Base-by-base conservation (phyloP, 2,113 vertebrate species). In the Terrapene triunguis region DNA sequence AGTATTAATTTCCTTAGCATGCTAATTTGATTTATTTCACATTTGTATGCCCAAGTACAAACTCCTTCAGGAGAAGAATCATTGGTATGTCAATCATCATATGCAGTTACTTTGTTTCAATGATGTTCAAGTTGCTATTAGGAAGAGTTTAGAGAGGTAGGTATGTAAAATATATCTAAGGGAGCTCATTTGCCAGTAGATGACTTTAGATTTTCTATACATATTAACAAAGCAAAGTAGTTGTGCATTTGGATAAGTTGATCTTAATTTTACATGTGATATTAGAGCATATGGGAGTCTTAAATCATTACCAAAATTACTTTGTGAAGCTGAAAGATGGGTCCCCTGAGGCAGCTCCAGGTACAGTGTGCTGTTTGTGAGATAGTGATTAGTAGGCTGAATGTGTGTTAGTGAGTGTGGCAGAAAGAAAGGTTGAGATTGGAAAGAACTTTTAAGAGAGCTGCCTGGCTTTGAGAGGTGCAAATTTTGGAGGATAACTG, bases 1-100 rank as follows among this genome's bases (percentile, higher is more conserved):
- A 82, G 59, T 90, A 48, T 82, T 95, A 94, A 95, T 97, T 96
- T 96, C 57, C 51, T 96, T 87, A 91, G 85, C 65, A 88, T 95
- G 83, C 88, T 95, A 95, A 97, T 95, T 97, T 95, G 59, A 93
- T 93, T 95, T 93, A 97, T 93, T 96, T 96, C 86, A 65, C 92
- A 89, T 97, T 96, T 94, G 54, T 96, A 93, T 95, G 90, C 93
- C 95, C 53, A 91, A 96, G 65, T 88, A 78, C 42, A 92, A 88
- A 93, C 80, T 94, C 91, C 89, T 96, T 16, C 80, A 85, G 93
- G 96, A 29, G 51, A 87, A 78, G 65, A 72, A 95, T 85, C 57
- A 89, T 90, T 47, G 62, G 44, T 87, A 12, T 38, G 72, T 96
- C 94, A 96, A 48, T 91, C 95, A 97, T 76, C 79, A 72, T 93